These are phyloP conservation scores for Aix galericulata DNA, from an alignment of 2,113 vertebrate species.

Conservation along the genomic window DNA sequence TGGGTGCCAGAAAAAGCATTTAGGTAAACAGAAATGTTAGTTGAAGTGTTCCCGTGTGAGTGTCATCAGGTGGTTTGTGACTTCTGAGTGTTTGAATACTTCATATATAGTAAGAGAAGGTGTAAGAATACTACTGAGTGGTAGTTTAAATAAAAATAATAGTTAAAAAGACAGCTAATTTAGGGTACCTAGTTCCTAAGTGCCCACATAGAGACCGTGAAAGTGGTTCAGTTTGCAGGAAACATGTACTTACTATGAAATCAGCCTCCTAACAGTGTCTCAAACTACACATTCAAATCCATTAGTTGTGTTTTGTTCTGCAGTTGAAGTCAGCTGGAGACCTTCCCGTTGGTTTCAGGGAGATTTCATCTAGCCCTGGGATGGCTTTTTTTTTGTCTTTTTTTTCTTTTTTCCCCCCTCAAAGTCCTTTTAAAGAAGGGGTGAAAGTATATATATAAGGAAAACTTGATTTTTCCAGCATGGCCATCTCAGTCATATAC, in stretches of 20 bases:
- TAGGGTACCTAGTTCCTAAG: not conserved
- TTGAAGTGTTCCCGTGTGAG: rapidly evolving
- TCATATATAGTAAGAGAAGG: not conserved
- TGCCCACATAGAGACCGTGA: not conserved
- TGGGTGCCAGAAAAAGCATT: not conserved
- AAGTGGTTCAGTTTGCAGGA: not conserved
- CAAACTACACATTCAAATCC: not conserved
- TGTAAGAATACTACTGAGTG: not conserved
- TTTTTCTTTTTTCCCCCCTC: not conserved
- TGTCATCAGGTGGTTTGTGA: not conserved
- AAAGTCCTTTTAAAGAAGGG: not conserved
- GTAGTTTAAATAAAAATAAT: not conserved
- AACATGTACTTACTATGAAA: not conserved
- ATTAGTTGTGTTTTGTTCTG: not conserved
- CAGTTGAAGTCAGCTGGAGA: not conserved
- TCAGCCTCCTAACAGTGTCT: not conserved
- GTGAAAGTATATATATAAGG: not conserved
- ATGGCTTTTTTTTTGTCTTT: rapidly evolving
- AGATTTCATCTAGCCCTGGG: not conserved
- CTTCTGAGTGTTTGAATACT: not conserved
- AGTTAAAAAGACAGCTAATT: not conserved
- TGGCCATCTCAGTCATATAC: not conserved
- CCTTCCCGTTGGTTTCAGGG: not conserved
- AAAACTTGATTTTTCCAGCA: not conserved
- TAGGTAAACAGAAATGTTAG: not conserved